Percentiles rank a stretch among this genome's conserved stretches.
These are phyloP conservation scores for Trileptium ribeirensis DNA, from an alignment of 2,888 invertebrate species.

Conservation along the genomic window DNA sequence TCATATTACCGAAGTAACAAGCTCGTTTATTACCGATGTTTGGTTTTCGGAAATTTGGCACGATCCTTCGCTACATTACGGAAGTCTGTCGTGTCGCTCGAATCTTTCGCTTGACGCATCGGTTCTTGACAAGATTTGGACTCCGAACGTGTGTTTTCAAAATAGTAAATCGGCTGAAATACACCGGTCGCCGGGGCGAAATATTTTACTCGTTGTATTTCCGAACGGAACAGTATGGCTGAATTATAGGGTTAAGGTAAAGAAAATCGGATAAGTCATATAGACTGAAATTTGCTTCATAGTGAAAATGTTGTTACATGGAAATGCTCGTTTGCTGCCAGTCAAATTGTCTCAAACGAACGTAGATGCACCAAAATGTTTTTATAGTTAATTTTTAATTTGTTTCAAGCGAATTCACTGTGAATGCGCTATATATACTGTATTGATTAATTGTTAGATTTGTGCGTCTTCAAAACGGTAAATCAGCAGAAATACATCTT, in stretches of 20 bases:
- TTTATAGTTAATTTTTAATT: too few species aligned
- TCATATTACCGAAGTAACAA: conserved; percentile 24
- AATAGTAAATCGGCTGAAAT: conserved; percentile 50
- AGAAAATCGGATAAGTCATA: too few species aligned
- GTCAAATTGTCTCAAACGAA: too few species aligned
- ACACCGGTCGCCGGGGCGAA: conserved; percentile 46
- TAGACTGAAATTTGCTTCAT: too few species aligned
- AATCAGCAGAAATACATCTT: conserved; percentile 48
- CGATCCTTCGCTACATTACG: conserved; percentile 46
- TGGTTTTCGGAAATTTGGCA: conserved; percentile 50
- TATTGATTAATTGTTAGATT: too few species aligned
- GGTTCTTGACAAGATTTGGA: conserved; percentile 47
- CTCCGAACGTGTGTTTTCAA: conserved; percentile 50
- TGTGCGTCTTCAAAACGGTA: conserved; percentile 50
- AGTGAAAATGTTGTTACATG: too few species aligned
- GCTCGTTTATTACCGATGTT: conserved; percentile 38
- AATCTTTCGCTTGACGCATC: conserved; percentile 47
- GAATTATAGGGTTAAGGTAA: conserved; percentile 39
- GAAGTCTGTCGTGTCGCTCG: conserved; percentile 32
- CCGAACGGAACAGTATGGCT: conserved; percentile 49
- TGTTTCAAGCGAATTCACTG: too few species aligned
- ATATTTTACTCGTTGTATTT: conserved; percentile 47
- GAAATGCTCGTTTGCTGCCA: too few species aligned
- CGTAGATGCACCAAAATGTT: too few species aligned
- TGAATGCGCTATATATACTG: too few species aligned